These are phyloP conservation scores for Gadus macrocephalus DNA, from an alignment of 2,113 vertebrate species.

Conservation along the genomic window DNA sequence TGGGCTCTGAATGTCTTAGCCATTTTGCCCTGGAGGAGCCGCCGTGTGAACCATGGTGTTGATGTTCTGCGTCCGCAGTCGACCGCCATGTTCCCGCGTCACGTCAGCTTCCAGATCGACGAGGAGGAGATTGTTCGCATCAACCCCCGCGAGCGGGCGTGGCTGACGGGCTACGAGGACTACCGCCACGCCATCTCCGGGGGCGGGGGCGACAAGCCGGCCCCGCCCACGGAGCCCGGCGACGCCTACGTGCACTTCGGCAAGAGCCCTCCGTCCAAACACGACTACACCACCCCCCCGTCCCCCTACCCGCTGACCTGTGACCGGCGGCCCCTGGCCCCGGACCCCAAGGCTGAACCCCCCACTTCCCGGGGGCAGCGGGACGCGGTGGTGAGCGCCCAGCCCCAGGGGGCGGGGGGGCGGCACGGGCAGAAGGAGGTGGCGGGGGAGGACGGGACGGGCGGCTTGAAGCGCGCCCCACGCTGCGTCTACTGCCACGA, in stretches of 20 bases:
- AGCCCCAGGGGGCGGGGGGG: conserved; percentile 77
- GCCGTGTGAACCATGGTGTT: too few species aligned
- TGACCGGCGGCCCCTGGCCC: background rate
- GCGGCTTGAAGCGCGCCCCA: conserved; percentile 76
- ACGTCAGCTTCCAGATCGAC: conserved; percentile 84
- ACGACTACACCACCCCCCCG: conserved; percentile 83
- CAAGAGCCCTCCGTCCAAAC: conserved; percentile 85
- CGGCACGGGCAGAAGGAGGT: conserved; percentile 56
- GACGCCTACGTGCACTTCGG: conserved; percentile 86
- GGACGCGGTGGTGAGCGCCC: conserved; percentile 77
- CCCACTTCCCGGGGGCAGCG: conserved; percentile 38
- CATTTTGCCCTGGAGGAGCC: too few species aligned
- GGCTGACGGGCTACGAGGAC: conserved; percentile 93
- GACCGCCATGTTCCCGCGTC: conserved; percentile 78
- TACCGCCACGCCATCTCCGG: conserved; percentile 80
- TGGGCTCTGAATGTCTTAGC: background rate
- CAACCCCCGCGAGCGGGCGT: conserved; percentile 86
- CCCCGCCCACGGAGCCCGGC: conserved; percentile 59
- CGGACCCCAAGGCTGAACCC: conserved; percentile 71
- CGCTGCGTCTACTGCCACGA: conserved; percentile 93
- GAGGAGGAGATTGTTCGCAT: conserved; percentile 91
- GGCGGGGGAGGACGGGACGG: conserved; percentile 61
- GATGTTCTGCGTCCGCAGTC: conserved; percentile 34
- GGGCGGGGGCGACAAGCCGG: conserved; percentile 62
- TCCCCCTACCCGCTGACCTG: conserved; percentile 78